Percentiles rank a stretch among this genome's conserved stretches.
These are phyloP conservation scores for Amblyjoppa fuscipennis DNA, from an alignment of 2,888 invertebrate genomes.

Conservation along the genomic window DNA sequence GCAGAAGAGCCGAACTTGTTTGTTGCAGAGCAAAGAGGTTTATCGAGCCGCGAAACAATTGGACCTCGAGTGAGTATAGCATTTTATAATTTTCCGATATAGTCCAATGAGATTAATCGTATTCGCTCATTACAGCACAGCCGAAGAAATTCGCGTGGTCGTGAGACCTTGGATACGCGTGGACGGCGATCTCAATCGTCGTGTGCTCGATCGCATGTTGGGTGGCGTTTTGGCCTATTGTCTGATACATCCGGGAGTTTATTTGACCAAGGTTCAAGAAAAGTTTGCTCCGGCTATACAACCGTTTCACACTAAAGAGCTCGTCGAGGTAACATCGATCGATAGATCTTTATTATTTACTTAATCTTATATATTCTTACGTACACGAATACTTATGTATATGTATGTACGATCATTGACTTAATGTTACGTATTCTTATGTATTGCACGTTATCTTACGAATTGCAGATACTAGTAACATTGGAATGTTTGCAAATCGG, in stretches of 20 bases:
- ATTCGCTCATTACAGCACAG: constrained; percentile 74
- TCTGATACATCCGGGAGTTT: constrained; percentile 88
- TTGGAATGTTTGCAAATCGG: constrained; percentile 87
- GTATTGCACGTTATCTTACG: neutral
- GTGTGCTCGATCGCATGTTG: constrained; percentile 90
- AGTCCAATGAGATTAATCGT: neutral
- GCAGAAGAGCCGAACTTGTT: constrained; percentile 76
- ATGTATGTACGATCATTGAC: neutral
- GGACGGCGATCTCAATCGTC: constrained; percentile 90
- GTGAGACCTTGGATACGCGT: constrained; percentile 91
- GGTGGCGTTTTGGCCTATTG: constrained; percentile 89
- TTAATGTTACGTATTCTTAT: neutral
- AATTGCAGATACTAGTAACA: constrained; percentile 86
- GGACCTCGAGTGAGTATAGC: constrained; percentile 77
- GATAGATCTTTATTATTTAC: constrained; percentile 19
- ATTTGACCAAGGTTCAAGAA: constrained; percentile 86
- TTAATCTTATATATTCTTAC: too few relatives aligned
- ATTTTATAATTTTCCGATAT: constrained; percentile 13
- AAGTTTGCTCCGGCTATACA: constrained; percentile 89
- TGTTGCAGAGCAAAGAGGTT: constrained; percentile 79
- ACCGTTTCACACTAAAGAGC: constrained; percentile 88
- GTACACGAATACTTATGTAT: too few relatives aligned
- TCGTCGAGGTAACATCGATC: constrained; percentile 87
- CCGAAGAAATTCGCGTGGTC: constrained; percentile 83
- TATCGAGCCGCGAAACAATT: constrained; percentile 79